These are phyloP conservation scores for Lutraria lutraria DNA, from an alignment of 2,888 invertebrate genomes.

Conservation along the genomic window DNA sequence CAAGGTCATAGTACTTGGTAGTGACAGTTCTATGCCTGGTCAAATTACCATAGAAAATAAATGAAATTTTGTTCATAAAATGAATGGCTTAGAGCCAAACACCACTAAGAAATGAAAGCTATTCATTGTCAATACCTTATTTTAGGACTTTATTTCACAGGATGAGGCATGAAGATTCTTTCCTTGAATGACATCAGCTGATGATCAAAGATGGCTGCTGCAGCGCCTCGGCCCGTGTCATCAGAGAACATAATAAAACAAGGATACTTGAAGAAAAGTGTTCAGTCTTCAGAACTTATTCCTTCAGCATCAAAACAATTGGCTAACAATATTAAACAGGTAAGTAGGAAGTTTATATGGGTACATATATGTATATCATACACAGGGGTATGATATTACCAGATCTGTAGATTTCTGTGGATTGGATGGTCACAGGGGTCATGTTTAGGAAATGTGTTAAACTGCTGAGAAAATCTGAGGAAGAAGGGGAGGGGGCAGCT, in stretches of 20 bases:
- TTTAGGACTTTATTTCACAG: neutral
- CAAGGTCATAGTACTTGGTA: too few relatives aligned
- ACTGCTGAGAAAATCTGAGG: too few relatives aligned
- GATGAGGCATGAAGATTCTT: neutral
- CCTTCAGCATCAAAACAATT: conserved; percentile 66
- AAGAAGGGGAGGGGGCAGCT: too few relatives aligned
- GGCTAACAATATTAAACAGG: conserved; percentile 73
- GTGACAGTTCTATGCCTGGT: too few relatives aligned
- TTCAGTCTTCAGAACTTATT: conserved; percentile 63
- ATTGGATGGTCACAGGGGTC: neutral
- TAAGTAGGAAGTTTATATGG: conserved; percentile 31
- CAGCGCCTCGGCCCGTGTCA: conserved; percentile 18
- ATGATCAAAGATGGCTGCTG: conserved; percentile 48
- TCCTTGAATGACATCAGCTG: neutral
- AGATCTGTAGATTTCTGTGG: neutral
- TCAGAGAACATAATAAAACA: conserved; percentile 82
- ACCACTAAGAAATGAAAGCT: too few relatives aligned
- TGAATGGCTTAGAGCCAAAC: too few relatives aligned
- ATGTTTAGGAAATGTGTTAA: neutral
- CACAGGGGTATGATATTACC: neutral
- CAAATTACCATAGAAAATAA: too few relatives aligned
- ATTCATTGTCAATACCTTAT: too few relatives aligned
- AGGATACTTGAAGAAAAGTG: conserved; percentile 83
- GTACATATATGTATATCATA: neutral
- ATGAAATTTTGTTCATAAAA: too few relatives aligned